These are phyloP conservation scores for Odontocerum albicorne DNA, from an alignment of 2,888 invertebrate genomes.

Conservation along the genomic window DNA sequence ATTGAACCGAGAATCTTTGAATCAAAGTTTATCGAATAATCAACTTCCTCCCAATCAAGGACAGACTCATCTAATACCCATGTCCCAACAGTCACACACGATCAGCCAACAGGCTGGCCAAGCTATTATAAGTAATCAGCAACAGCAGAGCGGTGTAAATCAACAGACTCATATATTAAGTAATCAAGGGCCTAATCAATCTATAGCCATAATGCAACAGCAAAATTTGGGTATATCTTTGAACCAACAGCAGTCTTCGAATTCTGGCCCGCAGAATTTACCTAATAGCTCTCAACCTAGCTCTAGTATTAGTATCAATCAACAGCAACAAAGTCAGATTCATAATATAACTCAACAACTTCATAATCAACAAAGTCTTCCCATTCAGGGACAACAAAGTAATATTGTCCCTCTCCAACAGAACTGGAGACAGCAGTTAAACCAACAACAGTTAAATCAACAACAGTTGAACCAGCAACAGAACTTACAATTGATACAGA, in stretches of 20 bases:
- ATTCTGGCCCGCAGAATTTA: conserved; percentile 32
- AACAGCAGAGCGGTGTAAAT: not conserved
- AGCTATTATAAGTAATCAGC: conserved; percentile 3
- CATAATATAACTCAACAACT: conserved; percentile 32
- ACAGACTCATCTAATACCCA: conserved; percentile 41
- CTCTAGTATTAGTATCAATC: conserved; percentile 38
- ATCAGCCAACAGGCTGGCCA: conserved; percentile 14
- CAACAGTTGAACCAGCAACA: conserved; percentile 40
- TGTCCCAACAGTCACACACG: conserved; percentile 40
- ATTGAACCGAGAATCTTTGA: conserved; percentile 26
- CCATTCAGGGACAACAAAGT: conserved; percentile 37
- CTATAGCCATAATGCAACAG: conserved; percentile 33
- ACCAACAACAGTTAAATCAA: conserved; percentile 29
- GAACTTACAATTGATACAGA: conserved; percentile 56
- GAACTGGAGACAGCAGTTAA: conserved; percentile 51
- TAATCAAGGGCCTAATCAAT: conserved; percentile 27
- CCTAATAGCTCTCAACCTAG: conserved; percentile 25
- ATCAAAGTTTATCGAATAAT: conserved; percentile 40
- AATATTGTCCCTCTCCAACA: conserved; percentile 35
- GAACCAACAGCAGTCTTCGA: conserved; percentile 36
- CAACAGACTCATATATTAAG: not conserved
- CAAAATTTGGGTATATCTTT: conserved; percentile 34
- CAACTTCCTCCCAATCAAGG: conserved; percentile 47
- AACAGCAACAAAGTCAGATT: conserved; percentile 38
- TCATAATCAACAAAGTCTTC: conserved; percentile 37